phyloP scores from a whole-genome alignment of 2,888 invertebrate genomes.

The Caradrina kadenii region DNA sequence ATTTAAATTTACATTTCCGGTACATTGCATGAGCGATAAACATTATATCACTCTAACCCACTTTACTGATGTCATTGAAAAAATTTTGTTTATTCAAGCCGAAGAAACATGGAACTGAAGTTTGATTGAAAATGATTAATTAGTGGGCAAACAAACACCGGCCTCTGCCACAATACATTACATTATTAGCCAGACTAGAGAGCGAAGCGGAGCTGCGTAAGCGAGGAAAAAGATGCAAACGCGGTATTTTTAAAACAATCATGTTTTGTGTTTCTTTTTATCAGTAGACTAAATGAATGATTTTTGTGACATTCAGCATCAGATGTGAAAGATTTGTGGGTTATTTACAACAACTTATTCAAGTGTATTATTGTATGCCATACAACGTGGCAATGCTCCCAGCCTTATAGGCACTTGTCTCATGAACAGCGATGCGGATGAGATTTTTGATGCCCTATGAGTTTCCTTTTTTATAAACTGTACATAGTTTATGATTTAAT shows the following conservation, averaged over 20 bases:
- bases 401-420: no score
- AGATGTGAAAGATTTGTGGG: background rate
- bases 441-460: no score
- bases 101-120: constrained; percentile 11
- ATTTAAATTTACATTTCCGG: background rate
- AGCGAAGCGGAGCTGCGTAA: background rate
- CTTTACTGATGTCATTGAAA: constrained; percentile 29
- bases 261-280: no score
- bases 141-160: constrained; percentile 8
- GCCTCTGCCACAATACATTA: background rate
- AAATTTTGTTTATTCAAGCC: constrained; percentile 20
- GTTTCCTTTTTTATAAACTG: no score
- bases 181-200: background rate
- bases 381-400: no score
- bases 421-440: no score
- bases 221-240: constrained; percentile 5
- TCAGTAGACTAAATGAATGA: no score
- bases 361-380: no score
- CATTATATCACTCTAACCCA: constrained; percentile 4
- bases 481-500: no score
- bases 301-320: background rate
- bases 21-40: background rate
- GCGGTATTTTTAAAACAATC: background rate
- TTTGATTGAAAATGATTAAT: constrained; percentile 51
- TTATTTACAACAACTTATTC: no score